Evolutionary conservation across 2,797 vertebrate genomes (phyloP).

Genomic region (Enoplosus armatus): DNA sequence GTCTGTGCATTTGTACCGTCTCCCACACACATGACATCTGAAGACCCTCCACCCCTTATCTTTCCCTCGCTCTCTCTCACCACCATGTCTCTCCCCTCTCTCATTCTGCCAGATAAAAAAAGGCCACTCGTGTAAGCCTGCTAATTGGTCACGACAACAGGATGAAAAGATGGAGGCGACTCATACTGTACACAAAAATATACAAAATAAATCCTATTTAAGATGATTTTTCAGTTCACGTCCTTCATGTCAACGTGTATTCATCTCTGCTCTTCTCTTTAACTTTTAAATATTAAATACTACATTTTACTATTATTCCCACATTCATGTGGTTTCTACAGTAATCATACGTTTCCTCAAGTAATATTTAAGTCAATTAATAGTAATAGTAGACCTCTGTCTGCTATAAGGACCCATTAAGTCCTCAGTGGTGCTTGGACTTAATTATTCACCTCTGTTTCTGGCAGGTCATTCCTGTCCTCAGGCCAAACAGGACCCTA

Average conservation of each 20-base stretch:
- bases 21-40: slow-evolving; percentile 45
- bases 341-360: background rate
- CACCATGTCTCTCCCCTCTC: no score
- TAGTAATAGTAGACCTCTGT: background rate
- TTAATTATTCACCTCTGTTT: slow-evolving; percentile 16
- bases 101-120: slow-evolving; percentile 22
- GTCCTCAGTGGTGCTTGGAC: background rate
- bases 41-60: slow-evolving; percentile 7
- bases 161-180: background rate
- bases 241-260: no score
- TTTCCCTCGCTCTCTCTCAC: background rate
- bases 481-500: background rate
- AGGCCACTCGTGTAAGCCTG: slow-evolving; percentile 3
- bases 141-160: slow-evolving; percentile 43
- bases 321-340: background rate
- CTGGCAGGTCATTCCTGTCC: background rate
- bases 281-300: background rate
- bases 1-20: slow-evolving; percentile 36
- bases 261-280: background rate
- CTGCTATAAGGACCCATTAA: background rate
- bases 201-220: background rate
- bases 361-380: background rate
- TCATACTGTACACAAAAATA: background rate
- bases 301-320: background rate
- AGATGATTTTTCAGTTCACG: background rate